Percentiles rank a stretch among this genome's conserved stretches.
Evolutionary conservation across 2,797 vertebrate species (phyloP).

Genomic region (Coendou prehensilis): DNA sequence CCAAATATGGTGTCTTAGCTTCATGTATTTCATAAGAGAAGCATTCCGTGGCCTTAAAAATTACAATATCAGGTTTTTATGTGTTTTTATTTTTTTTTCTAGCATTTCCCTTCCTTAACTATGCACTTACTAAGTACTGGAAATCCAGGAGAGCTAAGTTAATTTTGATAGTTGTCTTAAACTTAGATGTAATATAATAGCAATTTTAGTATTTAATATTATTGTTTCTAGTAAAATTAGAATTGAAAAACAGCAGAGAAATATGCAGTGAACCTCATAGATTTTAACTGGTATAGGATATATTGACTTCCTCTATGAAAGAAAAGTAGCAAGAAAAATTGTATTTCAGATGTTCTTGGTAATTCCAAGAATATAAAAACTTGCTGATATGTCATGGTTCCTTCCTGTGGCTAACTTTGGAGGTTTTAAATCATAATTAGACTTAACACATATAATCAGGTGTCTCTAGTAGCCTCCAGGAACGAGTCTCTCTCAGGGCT

Average conservation of each 20-base stretch:
- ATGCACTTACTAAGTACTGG: background rate
- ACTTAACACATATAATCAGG: constrained; percentile 62
- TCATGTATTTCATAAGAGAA: constrained; percentile 34
- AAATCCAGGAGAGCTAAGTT: constrained; percentile 25
- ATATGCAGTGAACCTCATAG: background rate
- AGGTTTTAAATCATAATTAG: constrained; percentile 58
- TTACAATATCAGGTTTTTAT: background rate
- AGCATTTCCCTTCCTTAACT: constrained; percentile 49
- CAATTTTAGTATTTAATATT: constrained; percentile 42
- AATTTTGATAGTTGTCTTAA: constrained; percentile 56
- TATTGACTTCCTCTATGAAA: constrained; percentile 53
- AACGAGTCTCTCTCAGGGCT: constrained; percentile 44
- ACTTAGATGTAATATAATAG: background rate
- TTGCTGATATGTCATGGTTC: constrained; percentile 32
- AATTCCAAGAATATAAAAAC: constrained; percentile 55
- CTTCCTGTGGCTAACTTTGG: constrained; percentile 16
- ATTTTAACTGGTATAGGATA: background rate
- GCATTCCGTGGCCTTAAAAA: constrained; percentile 18
- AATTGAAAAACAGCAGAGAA: constrained; percentile 24
- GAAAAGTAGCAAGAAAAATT: constrained; percentile 48
- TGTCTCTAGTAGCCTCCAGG: constrained; percentile 21
- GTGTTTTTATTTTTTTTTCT: constrained; percentile 50
- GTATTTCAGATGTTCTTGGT: constrained; percentile 59
- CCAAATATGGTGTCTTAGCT: constrained; percentile 16
- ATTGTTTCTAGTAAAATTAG: constrained; percentile 45